Percentiles rank a stretch among this genome's conserved stretches.
phyloP scores from a whole-genome alignment of 2,888 invertebrate species.

The Tipula unca region DNA sequence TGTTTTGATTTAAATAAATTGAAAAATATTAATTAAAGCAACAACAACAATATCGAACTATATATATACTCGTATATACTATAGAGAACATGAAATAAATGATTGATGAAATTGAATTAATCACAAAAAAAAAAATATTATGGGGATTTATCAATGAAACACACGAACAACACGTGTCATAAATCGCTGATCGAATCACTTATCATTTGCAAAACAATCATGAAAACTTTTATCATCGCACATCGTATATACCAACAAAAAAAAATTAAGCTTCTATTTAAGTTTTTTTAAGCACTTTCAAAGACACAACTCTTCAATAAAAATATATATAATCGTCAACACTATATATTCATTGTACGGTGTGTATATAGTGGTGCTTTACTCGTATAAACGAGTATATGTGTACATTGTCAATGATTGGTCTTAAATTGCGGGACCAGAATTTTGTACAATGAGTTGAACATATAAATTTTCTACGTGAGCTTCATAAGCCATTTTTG shows the following conservation, averaged over 20 bases:
- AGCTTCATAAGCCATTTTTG: background rate
- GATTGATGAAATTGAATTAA: background rate
- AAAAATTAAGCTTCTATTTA: no score
- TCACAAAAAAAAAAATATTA: background rate
- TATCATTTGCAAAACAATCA: background rate
- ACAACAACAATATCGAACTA: background rate
- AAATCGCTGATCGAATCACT: background rate
- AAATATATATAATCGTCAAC: no score
- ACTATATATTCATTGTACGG: no score
- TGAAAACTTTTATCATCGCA: background rate
- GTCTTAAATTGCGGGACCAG: background rate
- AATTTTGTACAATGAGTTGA: background rate
- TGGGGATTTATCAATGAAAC: background rate
- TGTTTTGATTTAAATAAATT: slow-evolving; percentile 14
- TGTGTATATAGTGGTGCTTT: no score
- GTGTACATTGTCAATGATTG: no score
- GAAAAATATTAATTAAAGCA: slow-evolving; percentile 2
- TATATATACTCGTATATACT: background rate
- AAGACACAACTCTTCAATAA: no score
- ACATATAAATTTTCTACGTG: background rate
- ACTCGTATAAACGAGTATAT: no score
- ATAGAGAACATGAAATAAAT: background rate
- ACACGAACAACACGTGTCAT: background rate
- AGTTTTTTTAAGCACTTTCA: no score
- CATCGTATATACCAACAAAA: background rate